Conservation (phyloP, 2,113 vertebrate species). For the Malurus alboscapulatus region DNA sequence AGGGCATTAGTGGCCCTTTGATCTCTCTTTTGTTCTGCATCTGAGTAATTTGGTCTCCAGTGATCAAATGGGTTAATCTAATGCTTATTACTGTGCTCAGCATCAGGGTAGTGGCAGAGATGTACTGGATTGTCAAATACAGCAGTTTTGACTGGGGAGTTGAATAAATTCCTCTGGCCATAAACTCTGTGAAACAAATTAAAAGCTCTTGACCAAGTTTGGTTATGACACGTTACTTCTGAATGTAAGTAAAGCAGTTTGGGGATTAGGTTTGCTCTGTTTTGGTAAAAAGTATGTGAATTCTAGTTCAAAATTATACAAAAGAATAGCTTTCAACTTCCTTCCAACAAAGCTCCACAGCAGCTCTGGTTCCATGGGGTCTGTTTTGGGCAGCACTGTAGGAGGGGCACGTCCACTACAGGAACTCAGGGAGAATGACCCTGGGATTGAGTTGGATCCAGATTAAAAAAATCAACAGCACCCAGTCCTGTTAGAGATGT, state of each 20-base stretch:
- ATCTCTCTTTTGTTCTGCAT: conserved; percentile 26
- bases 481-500: not conserved
- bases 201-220: not conserved
- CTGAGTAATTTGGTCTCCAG: not conserved
- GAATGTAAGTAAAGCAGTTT: not conserved
- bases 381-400: not conserved
- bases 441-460: not conserved
- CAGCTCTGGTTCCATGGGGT: not conserved
- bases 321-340: not conserved
- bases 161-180: not conserved
- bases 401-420: not conserved
- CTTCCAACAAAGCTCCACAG: not conserved
- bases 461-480: not conserved
- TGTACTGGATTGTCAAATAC: not conserved
- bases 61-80: not conserved
- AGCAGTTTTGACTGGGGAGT: not conserved
- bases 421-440: not conserved
- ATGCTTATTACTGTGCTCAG: not conserved
- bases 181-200: not conserved
- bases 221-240: not conserved
- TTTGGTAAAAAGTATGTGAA: not conserved
- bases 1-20: conserved; percentile 33
- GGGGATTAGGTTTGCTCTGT: not conserved
- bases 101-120: not conserved
- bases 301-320: not conserved